Evolutionary conservation across 2,888 invertebrate genomes (phyloP).

Genomic region (Xestoiulus laeticollis): DNA sequence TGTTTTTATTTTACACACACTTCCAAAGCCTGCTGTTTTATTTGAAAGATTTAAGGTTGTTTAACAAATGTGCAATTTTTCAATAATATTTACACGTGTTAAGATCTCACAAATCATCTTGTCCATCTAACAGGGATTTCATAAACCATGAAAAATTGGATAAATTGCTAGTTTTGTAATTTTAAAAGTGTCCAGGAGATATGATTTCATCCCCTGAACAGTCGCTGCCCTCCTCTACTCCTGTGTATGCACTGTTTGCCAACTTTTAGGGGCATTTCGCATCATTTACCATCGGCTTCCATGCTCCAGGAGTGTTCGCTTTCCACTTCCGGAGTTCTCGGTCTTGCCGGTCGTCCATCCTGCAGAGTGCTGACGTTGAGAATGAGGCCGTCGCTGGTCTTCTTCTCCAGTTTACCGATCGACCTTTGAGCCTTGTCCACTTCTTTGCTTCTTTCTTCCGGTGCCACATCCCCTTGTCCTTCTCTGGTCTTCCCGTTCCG

Average conservation of each 20-base stretch:
- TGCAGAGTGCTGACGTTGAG: neutral
- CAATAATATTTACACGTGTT: too few species aligned
- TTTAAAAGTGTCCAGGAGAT: too few species aligned
- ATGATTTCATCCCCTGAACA: too few species aligned
- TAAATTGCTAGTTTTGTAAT: too few species aligned
- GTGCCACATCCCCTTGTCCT: neutral
- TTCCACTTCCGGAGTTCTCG: neutral
- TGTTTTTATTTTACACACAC: too few species aligned
- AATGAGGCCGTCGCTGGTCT: neutral
- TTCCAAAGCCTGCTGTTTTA: neutral
- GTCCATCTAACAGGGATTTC: too few species aligned
- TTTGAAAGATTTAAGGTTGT: neutral
- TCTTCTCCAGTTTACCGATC: neutral
- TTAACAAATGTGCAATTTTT: neutral
- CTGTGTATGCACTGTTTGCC: too few species aligned
- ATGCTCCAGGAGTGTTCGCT: neutral
- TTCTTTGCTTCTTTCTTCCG: neutral
- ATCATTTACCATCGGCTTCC: neutral
- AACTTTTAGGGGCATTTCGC: neutral
- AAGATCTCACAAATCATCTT: too few species aligned
- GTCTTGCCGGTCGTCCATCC: neutral
- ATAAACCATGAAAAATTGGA: too few species aligned
- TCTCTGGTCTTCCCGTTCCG: neutral
- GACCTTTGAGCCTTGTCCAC: neutral
- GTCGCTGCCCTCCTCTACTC: too few species aligned